Percentiles rank a stretch among this genome's conserved stretches.
Evolutionary conservation across 2,797 vertebrate species (phyloP).

Genomic region (Syndactyla subalaris): DNA sequence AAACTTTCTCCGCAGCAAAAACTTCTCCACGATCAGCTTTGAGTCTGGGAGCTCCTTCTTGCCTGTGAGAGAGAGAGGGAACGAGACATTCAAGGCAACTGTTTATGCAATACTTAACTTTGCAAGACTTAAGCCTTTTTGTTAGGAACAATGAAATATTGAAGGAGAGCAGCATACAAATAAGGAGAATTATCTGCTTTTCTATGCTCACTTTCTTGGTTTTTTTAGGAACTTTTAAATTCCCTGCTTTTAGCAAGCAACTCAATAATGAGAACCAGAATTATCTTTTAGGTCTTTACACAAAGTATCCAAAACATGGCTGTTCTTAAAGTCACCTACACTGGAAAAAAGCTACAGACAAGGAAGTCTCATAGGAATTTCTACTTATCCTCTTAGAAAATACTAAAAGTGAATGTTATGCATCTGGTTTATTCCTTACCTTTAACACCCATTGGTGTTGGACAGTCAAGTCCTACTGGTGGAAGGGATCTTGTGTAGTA

Average conservation of each 20-base stretch:
- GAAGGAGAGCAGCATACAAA: neutral
- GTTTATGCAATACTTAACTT: neutral
- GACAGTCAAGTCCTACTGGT: slow-evolving; percentile 89
- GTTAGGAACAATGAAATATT: neutral
- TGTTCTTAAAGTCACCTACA: neutral
- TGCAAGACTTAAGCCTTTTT: neutral
- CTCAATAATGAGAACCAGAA: neutral
- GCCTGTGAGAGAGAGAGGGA: slow-evolving; percentile 74
- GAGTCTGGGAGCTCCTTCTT: slow-evolving; percentile 92
- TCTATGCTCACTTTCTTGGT: neutral
- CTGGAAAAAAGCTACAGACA: neutral
- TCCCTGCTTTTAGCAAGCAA: neutral
- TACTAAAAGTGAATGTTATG: fast-evolving
- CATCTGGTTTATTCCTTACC: slow-evolving; percentile 78
- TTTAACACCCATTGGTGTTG: slow-evolving; percentile 94
- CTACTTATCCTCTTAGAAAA: neutral
- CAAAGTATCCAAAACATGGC: neutral
- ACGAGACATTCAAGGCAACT: neutral
- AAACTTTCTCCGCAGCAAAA: slow-evolving; percentile 88
- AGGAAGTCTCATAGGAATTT: neutral
- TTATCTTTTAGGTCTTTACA: neutral
- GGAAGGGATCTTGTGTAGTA: slow-evolving; percentile 94
- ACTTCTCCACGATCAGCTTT: slow-evolving; percentile 87
- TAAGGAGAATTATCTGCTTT: neutral
- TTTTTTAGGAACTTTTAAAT: neutral